Evolutionary conservation across 2,113 vertebrate species (phyloP), one percentile per base, ranked within the genome.

Genomic region (Holacanthus passer): DNA sequence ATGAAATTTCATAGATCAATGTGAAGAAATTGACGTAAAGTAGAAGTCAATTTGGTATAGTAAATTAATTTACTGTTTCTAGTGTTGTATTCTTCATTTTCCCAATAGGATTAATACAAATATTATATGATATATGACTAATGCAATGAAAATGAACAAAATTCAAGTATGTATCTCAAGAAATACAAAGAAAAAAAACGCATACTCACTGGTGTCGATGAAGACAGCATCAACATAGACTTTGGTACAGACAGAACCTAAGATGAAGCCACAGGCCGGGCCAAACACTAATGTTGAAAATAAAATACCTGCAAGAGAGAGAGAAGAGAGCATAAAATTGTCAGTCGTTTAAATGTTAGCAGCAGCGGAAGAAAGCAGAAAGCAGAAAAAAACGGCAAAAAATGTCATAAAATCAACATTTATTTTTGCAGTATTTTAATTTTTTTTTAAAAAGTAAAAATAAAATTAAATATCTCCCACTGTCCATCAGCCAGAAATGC

Each of bases 171-270:
- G 19, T 4, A 27, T 16, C 27, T 31, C 0, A 50, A 32, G 2
- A 67, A 62, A 22, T 48, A 2, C 11, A 17, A 27, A 55, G 5
- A n/a, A 65, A 16, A 37, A 43, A n/a, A n/a, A n/a, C n/a, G 6
- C 11, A 32, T 16, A 94, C 94, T 93, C 80, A 95, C 95, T 95
- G 74, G 92, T 94, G 88, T 95, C 94, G 45, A 95, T 95, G 90
- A 95, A 95, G 83, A 93, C 93, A 13, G 95, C 95, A 77, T 95
- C 94, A 81, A 95, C 95, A 31, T 95, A 95, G 82, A 95, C 89
- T 91, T 95, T 95, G 87, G 95, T 95, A 91, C 94, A 95, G 72
- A 95, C 85, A 5, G 95, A 95, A 24, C 95, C 95, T 45, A 95
- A 86, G 84, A 95, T 94, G 89, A 95, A 95, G 64, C 95, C 95